Conservation (phyloP, 2,888 invertebrate species). For the Elysia crispata region DNA sequence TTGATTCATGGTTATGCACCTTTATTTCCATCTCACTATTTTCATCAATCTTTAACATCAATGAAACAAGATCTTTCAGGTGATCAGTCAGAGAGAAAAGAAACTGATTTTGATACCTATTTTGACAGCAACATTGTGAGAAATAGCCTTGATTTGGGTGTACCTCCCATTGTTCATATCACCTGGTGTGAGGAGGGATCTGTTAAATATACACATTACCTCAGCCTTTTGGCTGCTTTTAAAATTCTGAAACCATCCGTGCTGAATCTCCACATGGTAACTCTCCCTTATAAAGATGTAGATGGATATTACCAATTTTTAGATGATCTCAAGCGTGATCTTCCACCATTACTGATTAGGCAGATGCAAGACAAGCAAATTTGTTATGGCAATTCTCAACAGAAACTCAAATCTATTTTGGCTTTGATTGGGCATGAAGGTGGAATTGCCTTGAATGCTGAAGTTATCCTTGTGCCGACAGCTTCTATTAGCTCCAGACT, state of each 20-base stretch:
- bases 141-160: slow-evolving; percentile 37
- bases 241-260: slow-evolving; percentile 60
- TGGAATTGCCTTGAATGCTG: slow-evolving; percentile 63
- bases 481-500: slow-evolving; percentile 17
- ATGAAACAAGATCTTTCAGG: neutral
- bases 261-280: slow-evolving; percentile 59
- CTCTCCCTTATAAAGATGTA: slow-evolving; percentile 56
- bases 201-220: slow-evolving; percentile 67
- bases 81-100: neutral
- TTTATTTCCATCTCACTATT: slow-evolving; percentile 50
- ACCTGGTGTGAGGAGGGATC: slow-evolving; percentile 64
- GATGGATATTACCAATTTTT: slow-evolving; percentile 61
- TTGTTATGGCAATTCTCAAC: slow-evolving; percentile 40
- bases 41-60: slow-evolving; percentile 30
- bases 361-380: slow-evolving; percentile 32
- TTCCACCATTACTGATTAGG: slow-evolving; percentile 53
- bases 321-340: slow-evolving; percentile 58
- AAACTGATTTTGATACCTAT: slow-evolving; percentile 27
- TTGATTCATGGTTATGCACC: slow-evolving; percentile 50
- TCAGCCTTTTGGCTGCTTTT: slow-evolving; percentile 63
- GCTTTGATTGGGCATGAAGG: slow-evolving; percentile 55
- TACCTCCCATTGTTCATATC: slow-evolving; percentile 57
- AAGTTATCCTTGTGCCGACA: slow-evolving; percentile 49
- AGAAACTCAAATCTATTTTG: slow-evolving; percentile 38
- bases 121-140: slow-evolving; percentile 31